These are phyloP conservation scores for Pontoporia blainvillei DNA, from an alignment of 2,113 vertebrate genomes.

Conservation along the genomic window DNA sequence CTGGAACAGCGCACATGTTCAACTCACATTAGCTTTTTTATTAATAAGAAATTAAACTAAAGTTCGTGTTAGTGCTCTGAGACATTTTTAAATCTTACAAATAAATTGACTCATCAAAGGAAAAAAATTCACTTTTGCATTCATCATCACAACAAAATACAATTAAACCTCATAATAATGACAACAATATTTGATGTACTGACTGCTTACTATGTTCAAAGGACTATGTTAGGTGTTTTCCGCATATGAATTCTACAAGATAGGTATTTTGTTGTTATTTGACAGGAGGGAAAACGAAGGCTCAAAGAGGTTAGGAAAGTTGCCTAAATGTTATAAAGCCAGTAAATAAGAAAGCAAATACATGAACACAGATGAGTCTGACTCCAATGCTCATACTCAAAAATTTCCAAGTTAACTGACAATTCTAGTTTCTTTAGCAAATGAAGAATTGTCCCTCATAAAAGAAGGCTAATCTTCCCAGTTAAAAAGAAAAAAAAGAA, in stretches of 20 bases:
- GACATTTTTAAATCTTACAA: background rate
- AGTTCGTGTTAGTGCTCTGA: background rate
- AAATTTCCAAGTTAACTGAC: background rate
- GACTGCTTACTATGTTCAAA: background rate
- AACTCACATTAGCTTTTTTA: background rate
- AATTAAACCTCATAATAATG: background rate
- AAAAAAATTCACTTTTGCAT: background rate
- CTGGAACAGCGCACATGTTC: background rate
- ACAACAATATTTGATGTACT: background rate
- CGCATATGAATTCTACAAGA: background rate
- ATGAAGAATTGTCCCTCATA: constrained; percentile 39
- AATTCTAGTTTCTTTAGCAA: constrained; percentile 31
- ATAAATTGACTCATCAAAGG: background rate
- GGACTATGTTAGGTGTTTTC: background rate
- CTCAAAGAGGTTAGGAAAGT: background rate
- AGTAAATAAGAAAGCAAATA: background rate
- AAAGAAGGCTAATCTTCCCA: constrained; percentile 35
- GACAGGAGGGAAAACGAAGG: background rate
- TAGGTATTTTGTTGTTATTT: background rate
- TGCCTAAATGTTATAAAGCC: background rate
- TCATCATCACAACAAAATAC: background rate
- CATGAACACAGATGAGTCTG: background rate
- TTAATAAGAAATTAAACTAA: constrained; percentile 3
- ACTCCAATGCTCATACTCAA: background rate
- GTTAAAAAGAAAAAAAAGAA: background rate